Evolutionary conservation across 2,888 invertebrate genomes (phyloP).

Genomic region (Carcina quercana): DNA sequence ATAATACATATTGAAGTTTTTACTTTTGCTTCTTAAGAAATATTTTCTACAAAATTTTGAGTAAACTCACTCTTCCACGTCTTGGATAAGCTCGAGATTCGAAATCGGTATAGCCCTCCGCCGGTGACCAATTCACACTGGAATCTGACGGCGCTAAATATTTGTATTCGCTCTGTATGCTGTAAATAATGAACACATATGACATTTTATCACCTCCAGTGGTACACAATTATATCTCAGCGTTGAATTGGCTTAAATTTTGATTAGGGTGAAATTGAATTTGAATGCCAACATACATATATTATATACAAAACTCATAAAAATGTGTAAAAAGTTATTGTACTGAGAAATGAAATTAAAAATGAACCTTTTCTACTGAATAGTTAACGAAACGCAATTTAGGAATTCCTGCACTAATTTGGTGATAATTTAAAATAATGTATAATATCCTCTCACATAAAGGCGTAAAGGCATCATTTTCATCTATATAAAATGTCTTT

Average conservation of each 20-base stretch:
- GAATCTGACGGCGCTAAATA: constrained; percentile 18
- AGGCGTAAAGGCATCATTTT: too few relatives aligned
- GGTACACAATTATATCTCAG: too few relatives aligned
- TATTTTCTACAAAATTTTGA: too few relatives aligned
- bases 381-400: too few relatives aligned
- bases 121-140: constrained; percentile 23
- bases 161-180: constrained; percentile 24
- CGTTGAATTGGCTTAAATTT: neutral
- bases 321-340: neutral
- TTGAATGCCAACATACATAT: neutral
- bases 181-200: constrained; percentile 12
- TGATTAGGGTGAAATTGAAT: neutral
- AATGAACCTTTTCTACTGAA: too few relatives aligned
- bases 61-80: constrained; percentile 29
- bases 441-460: too few relatives aligned
- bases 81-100: constrained; percentile 22
- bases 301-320: neutral
- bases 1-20: too few relatives aligned
- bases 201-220: too few relatives aligned
- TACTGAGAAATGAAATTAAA: neutral
- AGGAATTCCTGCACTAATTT: too few relatives aligned
- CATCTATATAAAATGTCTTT: too few relatives aligned
- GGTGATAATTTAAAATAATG: too few relatives aligned
- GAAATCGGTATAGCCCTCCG: constrained; percentile 22
- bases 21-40: too few relatives aligned